phyloP scores from a whole-genome alignment of 2,888 invertebrate species.

The Dryobotodes eremita region DNA sequence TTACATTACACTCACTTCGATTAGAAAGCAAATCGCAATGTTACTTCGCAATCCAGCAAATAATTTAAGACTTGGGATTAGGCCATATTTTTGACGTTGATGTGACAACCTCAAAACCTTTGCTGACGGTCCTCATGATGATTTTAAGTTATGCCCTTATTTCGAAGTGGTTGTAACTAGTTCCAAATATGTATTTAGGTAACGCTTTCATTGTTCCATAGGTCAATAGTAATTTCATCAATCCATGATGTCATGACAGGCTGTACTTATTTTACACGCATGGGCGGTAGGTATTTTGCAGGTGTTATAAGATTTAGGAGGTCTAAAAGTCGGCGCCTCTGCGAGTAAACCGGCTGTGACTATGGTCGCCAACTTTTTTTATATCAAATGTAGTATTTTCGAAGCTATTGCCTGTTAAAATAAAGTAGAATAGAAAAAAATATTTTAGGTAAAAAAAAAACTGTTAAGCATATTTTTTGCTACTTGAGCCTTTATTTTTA shows the following conservation, averaged over 20 bases:
- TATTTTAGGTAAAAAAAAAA: too few relatives aligned
- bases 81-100: background rate
- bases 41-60: background rate
- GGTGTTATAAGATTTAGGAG: background rate
- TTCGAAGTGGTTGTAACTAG: background rate
- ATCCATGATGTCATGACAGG: background rate
- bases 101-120: background rate
- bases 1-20: slow-evolving; percentile 38
- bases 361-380: too few relatives aligned
- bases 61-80: background rate
- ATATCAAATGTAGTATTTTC: too few relatives aligned
- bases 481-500: too few relatives aligned
- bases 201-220: background rate
- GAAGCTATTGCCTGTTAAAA: too few relatives aligned
- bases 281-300: background rate
- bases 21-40: slow-evolving; percentile 30
- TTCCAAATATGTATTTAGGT: too few relatives aligned
- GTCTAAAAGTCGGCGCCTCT: background rate
- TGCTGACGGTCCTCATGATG: background rate
- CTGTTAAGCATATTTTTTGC: too few relatives aligned
- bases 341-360: background rate
- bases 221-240: background rate
- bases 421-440: too few relatives aligned
- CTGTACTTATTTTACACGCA: too few relatives aligned
- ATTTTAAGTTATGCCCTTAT: background rate